Base-by-base conservation (phyloP, 2,888 invertebrate species). In the Volucella inflata region DNA sequence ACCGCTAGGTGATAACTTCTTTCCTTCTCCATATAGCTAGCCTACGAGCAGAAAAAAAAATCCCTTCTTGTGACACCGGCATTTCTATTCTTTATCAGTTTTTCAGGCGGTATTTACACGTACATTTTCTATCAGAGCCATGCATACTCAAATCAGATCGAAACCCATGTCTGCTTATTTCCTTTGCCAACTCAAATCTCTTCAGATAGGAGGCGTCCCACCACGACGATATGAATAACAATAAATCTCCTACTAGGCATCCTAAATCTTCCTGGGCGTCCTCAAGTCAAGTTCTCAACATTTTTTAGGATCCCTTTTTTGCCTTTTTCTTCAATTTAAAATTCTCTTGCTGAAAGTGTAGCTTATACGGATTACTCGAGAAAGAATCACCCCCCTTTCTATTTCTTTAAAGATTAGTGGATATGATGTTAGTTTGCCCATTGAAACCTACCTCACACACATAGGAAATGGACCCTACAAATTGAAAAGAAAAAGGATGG, bases 201-300 rank as follows among this genome's bases (percentile, higher is more conserved):
- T 65, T 30, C 44, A 12, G 64, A 57, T 50, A 50, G 44, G 36
- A 40, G 57, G 64, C 65, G 12, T 40, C 30, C 40, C 65, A 21
- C 55, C 64, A 57, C 57, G 65, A 50, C 57, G 57, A 65, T 57
- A 65, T 36, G 75, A 59, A 75, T 65, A 50, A 59, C 30, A 67
- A 67, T 75, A 75, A 75, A 75, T 65, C 57, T 75, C 42, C 48
- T 36, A 40, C 57, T 42, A 50, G 65, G 57, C 75, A 65, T 42
- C 59, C 36, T 75, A 59, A 67, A 75, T 67, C 50, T 57, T 50
- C 14, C 16, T 48, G 16, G 46, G 11, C n/a, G 44, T 55, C 74
- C 51, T 62, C 44, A 36, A 64, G 55, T 38, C 70, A 48, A 57
- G 36, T 70, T 17, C 38, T 59, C 4, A 4, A 44, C 12, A 60